phyloP scores from a whole-genome alignment of 1,140 invertebrate genomes.

The Hycleus cichorii region DNA sequence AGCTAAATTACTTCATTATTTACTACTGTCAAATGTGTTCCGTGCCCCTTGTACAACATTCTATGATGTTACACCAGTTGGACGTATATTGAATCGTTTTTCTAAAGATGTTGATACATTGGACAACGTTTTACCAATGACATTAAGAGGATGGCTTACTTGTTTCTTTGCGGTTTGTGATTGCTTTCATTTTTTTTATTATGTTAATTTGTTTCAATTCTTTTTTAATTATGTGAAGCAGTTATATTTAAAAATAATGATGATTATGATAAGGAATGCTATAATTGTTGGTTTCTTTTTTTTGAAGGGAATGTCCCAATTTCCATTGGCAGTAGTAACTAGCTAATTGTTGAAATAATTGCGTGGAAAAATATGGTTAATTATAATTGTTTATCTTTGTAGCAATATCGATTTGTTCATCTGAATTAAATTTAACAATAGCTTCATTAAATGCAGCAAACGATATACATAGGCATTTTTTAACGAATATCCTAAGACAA shows the following conservation, averaged over 20 bases:
- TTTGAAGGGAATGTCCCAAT: no score
- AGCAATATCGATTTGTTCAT: constrained; percentile 47
- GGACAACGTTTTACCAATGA: constrained; percentile 67
- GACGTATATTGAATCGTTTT: constrained; percentile 79
- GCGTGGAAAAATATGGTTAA: no score
- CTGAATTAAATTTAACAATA: constrained; percentile 49
- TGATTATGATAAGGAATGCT: not conserved
- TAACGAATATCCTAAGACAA: constrained; percentile 54
- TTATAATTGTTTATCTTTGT: constrained; percentile 33
- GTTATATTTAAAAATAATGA: constrained; percentile 21
- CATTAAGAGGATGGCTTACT: constrained; percentile 59
- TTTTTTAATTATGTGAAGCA: constrained; percentile 16
- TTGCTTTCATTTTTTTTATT: constrained; percentile 7
- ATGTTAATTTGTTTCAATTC: not conserved
- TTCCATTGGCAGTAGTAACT: no score
- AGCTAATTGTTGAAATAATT: no score
- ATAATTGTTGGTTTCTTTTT: not conserved
- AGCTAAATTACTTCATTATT: constrained; percentile 57
- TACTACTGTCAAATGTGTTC: constrained; percentile 61
- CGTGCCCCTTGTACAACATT: constrained; percentile 64
- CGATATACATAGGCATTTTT: constrained; percentile 52
- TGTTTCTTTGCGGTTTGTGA: constrained; percentile 59
- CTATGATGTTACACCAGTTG: constrained; percentile 81
- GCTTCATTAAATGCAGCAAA: constrained; percentile 55
- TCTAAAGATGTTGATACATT: constrained; percentile 75